phyloP scores from a whole-genome alignment of 2,888 invertebrate genomes.

The Agrochola circellaris region DNA sequence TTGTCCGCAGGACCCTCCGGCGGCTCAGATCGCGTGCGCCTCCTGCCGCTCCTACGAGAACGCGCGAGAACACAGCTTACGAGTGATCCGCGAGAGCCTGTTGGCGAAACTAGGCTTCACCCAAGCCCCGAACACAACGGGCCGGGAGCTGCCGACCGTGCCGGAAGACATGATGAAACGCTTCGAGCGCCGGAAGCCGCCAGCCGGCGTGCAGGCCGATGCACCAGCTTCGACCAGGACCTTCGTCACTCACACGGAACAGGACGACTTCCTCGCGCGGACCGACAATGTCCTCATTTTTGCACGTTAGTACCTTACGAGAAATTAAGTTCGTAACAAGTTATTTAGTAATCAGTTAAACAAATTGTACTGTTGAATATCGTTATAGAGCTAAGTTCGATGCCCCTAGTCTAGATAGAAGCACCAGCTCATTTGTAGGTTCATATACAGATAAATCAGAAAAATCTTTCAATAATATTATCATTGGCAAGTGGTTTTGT shows the following conservation, averaged over 20 bases:
- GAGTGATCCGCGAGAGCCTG: conserved; percentile 92
- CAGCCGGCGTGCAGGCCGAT: conserved; percentile 91
- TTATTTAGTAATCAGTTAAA: conserved; percentile 57
- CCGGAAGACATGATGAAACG: conserved; percentile 90
- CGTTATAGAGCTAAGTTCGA: conserved; percentile 77
- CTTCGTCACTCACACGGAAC: conserved; percentile 91
- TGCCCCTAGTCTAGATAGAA: conserved; percentile 75
- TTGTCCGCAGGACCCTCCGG: conserved; percentile 82
- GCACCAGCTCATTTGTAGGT: conserved; percentile 55
- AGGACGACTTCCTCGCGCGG: conserved; percentile 92
- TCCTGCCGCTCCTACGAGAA: conserved; percentile 90
- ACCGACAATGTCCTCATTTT: conserved; percentile 93
- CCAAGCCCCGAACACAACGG: conserved; percentile 92
- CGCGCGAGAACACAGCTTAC: conserved; percentile 91
- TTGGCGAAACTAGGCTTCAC: conserved; percentile 92
- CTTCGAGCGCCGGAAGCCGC: conserved; percentile 88
- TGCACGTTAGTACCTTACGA: conserved; percentile 91
- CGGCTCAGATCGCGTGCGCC: conserved; percentile 85
- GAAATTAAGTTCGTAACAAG: conserved; percentile 61
- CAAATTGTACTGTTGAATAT: conserved; percentile 58
- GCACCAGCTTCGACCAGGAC: conserved; percentile 88
- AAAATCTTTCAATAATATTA: conserved; percentile 24
- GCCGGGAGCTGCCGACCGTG: conserved; percentile 90
- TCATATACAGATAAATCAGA: conserved; percentile 23
- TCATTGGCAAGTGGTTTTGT: conserved; percentile 5